Conservation (phyloP, 2,113 vertebrate genomes). For the Heptranchias perlo region DNA sequence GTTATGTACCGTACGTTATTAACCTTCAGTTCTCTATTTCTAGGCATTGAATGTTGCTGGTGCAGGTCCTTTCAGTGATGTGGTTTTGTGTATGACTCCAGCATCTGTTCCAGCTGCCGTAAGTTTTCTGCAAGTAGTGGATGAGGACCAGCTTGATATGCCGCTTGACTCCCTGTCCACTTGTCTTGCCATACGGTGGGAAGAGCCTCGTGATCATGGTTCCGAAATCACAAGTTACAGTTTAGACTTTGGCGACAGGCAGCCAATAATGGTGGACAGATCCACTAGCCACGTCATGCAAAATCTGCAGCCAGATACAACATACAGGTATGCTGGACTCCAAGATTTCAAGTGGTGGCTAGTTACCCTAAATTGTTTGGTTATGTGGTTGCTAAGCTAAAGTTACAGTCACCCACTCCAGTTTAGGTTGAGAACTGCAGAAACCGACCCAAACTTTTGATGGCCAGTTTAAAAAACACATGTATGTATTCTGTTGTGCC, state of each 20-base stretch:
- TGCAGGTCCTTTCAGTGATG: slow-evolving; percentile 83
- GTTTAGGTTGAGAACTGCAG: not conserved
- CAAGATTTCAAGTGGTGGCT: not conserved
- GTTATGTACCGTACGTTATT: not conserved
- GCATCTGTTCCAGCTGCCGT: slow-evolving; percentile 84
- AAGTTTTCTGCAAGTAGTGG: slow-evolving; percentile 71
- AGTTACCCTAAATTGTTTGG: not conserved
- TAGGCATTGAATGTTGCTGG: slow-evolving; percentile 83
- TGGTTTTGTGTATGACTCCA: slow-evolving; percentile 76
- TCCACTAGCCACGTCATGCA: slow-evolving; percentile 74
- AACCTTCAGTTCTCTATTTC: slow-evolving; percentile 31
- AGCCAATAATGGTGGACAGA: slow-evolving; percentile 73
- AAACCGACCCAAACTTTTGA: not conserved
- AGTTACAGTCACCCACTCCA: too few species aligned
- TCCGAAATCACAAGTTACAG: slow-evolving; percentile 87
- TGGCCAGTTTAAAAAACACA: too few species aligned
- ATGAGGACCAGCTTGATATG: slow-evolving; percentile 67
- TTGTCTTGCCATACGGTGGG: slow-evolving; percentile 86
- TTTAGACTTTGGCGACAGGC: slow-evolving; percentile 88
- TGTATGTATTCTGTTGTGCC: too few species aligned
- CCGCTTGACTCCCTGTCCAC: slow-evolving; percentile 79
- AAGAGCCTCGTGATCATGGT: slow-evolving; percentile 81
- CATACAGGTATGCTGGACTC: slow-evolving; percentile 72
- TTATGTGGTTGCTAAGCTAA: not conserved
- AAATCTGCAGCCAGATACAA: slow-evolving; percentile 89